phyloP scores from a whole-genome alignment of 1,140 invertebrate species.

The Scylla paramamosain region DNA sequence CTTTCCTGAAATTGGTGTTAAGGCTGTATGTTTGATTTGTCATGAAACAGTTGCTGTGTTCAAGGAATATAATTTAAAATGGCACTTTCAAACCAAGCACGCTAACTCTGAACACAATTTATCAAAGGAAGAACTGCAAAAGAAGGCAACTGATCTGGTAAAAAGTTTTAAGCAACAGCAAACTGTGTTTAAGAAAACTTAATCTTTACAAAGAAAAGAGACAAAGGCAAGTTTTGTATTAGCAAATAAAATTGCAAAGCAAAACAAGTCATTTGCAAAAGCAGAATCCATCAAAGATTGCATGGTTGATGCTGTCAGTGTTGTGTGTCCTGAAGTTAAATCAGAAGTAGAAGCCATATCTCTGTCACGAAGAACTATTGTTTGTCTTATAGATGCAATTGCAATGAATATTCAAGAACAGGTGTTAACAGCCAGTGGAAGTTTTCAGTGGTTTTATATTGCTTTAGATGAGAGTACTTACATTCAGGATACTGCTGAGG shows the following conservation, averaged over 20 bases:
- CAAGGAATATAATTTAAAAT: conserved; percentile 33
- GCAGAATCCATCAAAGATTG: too few relatives aligned
- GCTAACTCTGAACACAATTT: conserved; percentile 42
- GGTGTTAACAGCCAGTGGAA: conserved; percentile 28
- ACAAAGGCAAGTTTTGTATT: conserved; percentile 41
- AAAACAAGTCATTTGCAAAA: too few relatives aligned
- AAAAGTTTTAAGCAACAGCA: background rate
- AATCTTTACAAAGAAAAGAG: conserved; percentile 16
- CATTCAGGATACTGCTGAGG: conserved; percentile 26
- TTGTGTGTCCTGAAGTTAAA: conserved; percentile 13
- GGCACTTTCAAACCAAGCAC: conserved; percentile 40
- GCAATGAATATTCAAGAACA: conserved; percentile 49
- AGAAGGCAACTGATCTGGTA: background rate
- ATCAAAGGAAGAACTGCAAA: background rate
- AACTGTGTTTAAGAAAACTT: conserved; percentile 13
- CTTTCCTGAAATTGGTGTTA: conserved; percentile 4
- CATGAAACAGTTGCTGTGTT: conserved; percentile 34
- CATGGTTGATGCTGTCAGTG: too few relatives aligned
- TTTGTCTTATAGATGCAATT: conserved; percentile 47
- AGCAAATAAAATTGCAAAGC: too few relatives aligned
- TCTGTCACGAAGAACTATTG: conserved; percentile 50
- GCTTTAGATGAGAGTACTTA: background rate
- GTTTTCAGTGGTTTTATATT: conserved; percentile 35
- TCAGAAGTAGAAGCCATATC: background rate
- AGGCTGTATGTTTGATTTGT: conserved; percentile 45